A percentile compares a stretch with the other conserved stretches of the same genome.
phyloP scores from a whole-genome alignment of 2,888 invertebrate species.

The Pharmacophagus antenor region DNA sequence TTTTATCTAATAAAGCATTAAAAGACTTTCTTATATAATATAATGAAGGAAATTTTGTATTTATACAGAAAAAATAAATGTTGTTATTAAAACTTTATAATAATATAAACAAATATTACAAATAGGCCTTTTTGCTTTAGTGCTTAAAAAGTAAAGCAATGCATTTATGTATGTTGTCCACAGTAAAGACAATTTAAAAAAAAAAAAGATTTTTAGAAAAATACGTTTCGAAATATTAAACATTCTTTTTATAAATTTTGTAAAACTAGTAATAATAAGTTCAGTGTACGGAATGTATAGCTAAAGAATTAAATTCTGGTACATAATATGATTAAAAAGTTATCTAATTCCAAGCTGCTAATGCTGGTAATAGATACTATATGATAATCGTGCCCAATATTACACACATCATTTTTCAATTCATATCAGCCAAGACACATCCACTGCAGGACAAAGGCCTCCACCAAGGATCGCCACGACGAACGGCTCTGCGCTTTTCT shows the following conservation, averaged over 20 bases:
- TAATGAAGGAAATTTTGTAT: not conserved
- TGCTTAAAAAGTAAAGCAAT: not conserved
- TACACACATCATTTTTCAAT: too few species aligned
- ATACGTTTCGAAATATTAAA: too few species aligned
- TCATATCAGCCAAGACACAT: too few species aligned
- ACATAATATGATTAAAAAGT: too few species aligned
- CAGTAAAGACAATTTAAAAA: not conserved
- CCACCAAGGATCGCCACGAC: too few species aligned
- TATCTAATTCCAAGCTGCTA: too few species aligned
- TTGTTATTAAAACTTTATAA: not conserved
- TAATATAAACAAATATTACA: constrained; percentile 2
- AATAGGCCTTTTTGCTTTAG: not conserved
- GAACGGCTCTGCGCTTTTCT: too few species aligned
- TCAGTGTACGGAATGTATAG: too few species aligned
- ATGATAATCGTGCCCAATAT: too few species aligned
- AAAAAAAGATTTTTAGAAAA: not conserved
- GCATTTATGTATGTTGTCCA: not conserved
- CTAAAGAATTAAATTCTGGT: too few species aligned
- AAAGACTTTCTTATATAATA: not conserved
- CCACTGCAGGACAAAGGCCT: too few species aligned
- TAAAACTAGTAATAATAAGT: not conserved
- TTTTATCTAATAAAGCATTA: not conserved
- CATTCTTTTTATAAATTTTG: not conserved
- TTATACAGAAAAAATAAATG: not conserved
- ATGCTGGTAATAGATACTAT: too few species aligned